Evolutionary conservation across 2,797 vertebrate species (phyloP), one percentile per base, ranked within the genome.

Genomic region (Fistularia commersonii): DNA sequence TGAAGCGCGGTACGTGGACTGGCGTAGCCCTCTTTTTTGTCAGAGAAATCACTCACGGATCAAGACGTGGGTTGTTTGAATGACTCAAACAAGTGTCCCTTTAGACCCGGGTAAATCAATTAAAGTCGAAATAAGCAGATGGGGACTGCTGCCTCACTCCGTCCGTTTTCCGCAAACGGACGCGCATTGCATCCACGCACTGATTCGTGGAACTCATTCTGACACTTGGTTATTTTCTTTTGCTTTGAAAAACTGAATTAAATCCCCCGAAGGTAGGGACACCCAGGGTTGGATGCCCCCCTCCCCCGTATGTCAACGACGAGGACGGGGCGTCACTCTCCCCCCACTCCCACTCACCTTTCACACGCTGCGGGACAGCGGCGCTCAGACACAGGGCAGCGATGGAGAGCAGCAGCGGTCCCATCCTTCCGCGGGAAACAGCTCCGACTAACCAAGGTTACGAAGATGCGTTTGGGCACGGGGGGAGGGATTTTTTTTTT

Each of bases 361-460:
- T 78, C 59, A 78, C 86, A 66, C 54, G 74, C 77, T 87, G 88
- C 73, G 89, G 87, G 90, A 89, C 88, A 86, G 87, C 86, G 54
- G 83, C 80, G 76, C 87, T 79, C 77, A 89, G 33, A 50, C 87
- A 90, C 80, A 92, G 74, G 62, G 69, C 23, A 23, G 23, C 82
- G 76, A 91, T 53, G 76, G 77, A 80, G 49, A 88, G 66, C 66
- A 91, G 83, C 33, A 90, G 76, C 72, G 83, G 87, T 88, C 88
- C 88, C 91, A 92, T 92, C 82, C 80, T 91, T 62, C 64, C 65
- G 40, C 37, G 6, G 46, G 5, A 50, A 50, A 37, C 45, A 8
- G 31, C 42, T 34, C 50, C 34, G 34, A 45, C 42, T 44, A 32
- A 32, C 15, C 44, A 13, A 54, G 41, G 14, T 23, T 15, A 45